phyloP scores from a whole-genome alignment of 2,888 invertebrate genomes.

The Teleiodes luculella region DNA sequence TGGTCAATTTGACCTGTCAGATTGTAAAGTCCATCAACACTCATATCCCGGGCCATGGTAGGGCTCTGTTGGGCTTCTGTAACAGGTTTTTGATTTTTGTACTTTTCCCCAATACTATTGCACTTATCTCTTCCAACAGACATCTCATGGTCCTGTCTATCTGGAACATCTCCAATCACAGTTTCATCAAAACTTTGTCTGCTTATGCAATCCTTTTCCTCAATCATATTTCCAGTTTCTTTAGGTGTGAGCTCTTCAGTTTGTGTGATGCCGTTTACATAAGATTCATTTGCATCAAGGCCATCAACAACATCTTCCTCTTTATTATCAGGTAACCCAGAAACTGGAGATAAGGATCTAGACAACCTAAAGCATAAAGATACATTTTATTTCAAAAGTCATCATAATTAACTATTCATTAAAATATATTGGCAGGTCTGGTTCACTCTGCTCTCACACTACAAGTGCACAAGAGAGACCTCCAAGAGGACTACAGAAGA shows the following conservation, averaged over 20 bases:
- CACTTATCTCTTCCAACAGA: conserved; percentile 63
- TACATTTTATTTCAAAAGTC: neutral
- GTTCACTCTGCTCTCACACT: too few relatives aligned
- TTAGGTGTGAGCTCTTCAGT: conserved; percentile 62
- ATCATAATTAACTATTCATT: too few relatives aligned
- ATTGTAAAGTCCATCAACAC: conserved; percentile 79
- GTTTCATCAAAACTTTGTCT: conserved; percentile 68
- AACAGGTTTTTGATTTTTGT: conserved; percentile 57
- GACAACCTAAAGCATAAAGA: conserved; percentile 50
- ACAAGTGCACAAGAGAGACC: too few relatives aligned
- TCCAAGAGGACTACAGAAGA: too few relatives aligned
- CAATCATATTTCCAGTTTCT: conserved; percentile 62
- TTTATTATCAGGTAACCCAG: conserved; percentile 37
- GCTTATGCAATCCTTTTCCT: conserved; percentile 67
- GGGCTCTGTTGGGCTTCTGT: conserved; percentile 70
- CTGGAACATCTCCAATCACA: conserved; percentile 47
- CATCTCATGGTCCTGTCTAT: conserved; percentile 56
- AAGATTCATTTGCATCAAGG: conserved; percentile 36
- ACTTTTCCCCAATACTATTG: conserved; percentile 73
- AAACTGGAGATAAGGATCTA: conserved; percentile 61
- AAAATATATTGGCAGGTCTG: too few relatives aligned
- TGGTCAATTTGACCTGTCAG: conserved; percentile 83
- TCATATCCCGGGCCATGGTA: conserved; percentile 84
- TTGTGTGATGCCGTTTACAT: conserved; percentile 50
- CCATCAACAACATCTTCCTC: conserved; percentile 37